Base-by-base conservation (phyloP, 1,140 invertebrate species). In the Psix sp. region DNA sequence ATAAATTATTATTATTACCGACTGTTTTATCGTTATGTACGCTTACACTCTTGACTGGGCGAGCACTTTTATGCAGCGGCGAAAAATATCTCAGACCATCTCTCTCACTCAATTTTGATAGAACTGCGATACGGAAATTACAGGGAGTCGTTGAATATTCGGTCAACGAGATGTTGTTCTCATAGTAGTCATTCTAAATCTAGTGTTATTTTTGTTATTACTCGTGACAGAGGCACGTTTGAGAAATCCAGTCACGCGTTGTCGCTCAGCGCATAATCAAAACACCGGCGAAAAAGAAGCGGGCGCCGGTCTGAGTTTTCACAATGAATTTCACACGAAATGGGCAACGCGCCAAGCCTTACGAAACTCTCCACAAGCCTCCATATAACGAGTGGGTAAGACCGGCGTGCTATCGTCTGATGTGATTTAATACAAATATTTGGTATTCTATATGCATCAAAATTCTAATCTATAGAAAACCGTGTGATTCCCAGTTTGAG, bases 391-490 rank as follows among this genome's bases (percentile, higher is more conserved):
- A 35, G 33, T 38, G 13, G 18, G 20, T 45, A 36, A 38, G 62
- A 46, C 60, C n/a, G 46, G 38, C 33, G 10, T 15, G 29, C 24
- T 52, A 75, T 70, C 52, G 65, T 21, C 49, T 38, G 60, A 71
- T 54, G 73, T 29, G 73, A 71, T 71, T 76, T 67, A 71, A 76
- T 66, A 54, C 67, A 65, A 71, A 76, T 71, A 73, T 73, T 65
- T 60, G 39, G n/a, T 33, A 40, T 65, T 73, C 65, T 38, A 11
- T 21, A 54, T 56, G 31, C 45, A 54, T 54, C 4, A 15, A 5
- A 45, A 52, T 56, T 70, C 24, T 60, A 16, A 1, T 46, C 7
- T 26, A 36, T 52, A 51, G 26, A 31, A 11, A 29, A 40, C 2
- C 3, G 10, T n/a, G 17, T 40, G 18, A 20, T 40, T 40, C 18